These are phyloP conservation scores for Phoxinus dragarum DNA, from an alignment of 2,797 vertebrate genomes.

Conservation along the genomic window DNA sequence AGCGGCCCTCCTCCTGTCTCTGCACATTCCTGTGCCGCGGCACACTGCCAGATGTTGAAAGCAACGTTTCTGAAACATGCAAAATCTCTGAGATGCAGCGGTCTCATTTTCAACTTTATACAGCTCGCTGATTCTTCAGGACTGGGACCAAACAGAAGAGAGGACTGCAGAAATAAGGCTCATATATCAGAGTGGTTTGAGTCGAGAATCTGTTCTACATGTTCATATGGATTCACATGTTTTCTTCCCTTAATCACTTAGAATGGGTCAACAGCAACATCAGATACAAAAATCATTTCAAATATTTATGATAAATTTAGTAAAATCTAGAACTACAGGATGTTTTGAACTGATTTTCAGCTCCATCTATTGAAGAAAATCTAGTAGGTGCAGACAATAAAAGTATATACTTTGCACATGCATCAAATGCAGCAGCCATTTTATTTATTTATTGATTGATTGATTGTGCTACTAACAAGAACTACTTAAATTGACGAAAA, in stretches of 20 bases:
- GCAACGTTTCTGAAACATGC: slow-evolving; percentile 20
- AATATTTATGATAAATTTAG: neutral
- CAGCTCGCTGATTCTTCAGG: neutral
- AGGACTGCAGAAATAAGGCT: neutral
- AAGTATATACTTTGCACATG: too few relatives aligned
- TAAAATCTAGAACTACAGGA: neutral
- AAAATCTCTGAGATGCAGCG: slow-evolving; percentile 10
- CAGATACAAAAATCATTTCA: neutral
- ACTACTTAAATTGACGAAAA: neutral
- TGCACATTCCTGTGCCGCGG: slow-evolving; percentile 44
- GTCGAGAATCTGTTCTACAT: neutral
- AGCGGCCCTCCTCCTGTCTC: slow-evolving; percentile 36
- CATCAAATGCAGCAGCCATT: too few relatives aligned
- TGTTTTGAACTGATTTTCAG: too few relatives aligned
- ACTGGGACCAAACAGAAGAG: neutral
- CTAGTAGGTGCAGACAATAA: too few relatives aligned
- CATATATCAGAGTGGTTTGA: neutral
- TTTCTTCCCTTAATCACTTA: neutral
- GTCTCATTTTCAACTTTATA: neutral
- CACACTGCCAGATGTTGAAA: slow-evolving; percentile 50
- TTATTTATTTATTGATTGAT: too few relatives aligned
- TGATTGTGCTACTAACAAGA: neutral
- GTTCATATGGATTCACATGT: neutral
- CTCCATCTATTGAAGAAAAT: too few relatives aligned
- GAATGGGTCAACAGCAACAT: neutral